A percentile compares a stretch with the other conserved stretches of the same genome.
Conservation (phyloP, 1,140 invertebrate species). For the Papilio polytes region DNA sequence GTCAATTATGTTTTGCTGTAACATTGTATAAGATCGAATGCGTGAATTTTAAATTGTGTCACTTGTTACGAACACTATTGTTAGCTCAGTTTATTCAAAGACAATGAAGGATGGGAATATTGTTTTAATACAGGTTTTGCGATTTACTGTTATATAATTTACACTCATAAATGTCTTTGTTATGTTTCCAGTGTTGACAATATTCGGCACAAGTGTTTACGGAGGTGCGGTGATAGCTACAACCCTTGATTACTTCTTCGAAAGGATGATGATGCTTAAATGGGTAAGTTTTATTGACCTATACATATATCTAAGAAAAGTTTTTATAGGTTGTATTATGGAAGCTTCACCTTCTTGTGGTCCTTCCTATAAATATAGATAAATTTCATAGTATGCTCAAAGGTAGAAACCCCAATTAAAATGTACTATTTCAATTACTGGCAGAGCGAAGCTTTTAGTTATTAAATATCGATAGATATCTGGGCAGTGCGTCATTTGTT, state of each 20-base stretch:
- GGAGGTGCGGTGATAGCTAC: slow-evolving; percentile 90
- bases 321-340: not conserved
- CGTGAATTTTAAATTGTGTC: too few species aligned
- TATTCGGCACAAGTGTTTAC: slow-evolving; percentile 90
- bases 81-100: too few species aligned
- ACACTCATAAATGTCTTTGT: too few species aligned
- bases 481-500: not conserved
- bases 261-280: slow-evolving; percentile 87
- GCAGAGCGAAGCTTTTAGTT: not conserved
- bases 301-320: not conserved
- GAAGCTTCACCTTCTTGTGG: not conserved
- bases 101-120: too few species aligned
- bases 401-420: too few species aligned
- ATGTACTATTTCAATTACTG: not conserved
- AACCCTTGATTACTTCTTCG: slow-evolving; percentile 91
- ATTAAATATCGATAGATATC: not conserved
- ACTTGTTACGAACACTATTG: too few species aligned
- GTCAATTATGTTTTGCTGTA: too few species aligned
- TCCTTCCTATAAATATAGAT: not conserved
- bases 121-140: too few species aligned
- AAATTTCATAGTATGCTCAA: too few species aligned
- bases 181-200: slow-evolving; percentile 86
- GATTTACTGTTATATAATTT: too few species aligned
- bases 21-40: too few species aligned
- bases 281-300: too few species aligned